Conservation (phyloP, 2,888 invertebrate genomes). For the Venustoraphidia nigricollis region DNA sequence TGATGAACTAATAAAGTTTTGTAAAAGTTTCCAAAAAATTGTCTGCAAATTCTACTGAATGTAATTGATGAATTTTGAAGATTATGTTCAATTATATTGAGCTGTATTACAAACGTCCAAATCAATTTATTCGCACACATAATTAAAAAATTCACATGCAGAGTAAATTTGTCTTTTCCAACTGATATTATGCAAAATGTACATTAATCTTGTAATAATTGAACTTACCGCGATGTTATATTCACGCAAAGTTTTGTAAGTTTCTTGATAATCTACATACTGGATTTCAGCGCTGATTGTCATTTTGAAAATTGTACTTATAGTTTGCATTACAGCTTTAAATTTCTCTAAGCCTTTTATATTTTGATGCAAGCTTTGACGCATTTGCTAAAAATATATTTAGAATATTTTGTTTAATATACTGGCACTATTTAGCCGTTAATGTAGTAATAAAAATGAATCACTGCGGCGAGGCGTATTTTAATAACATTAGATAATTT, state of each 20-base stretch:
- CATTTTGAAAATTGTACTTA: constrained; percentile 54
- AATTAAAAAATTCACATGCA: too few species aligned
- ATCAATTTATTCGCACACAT: too few species aligned
- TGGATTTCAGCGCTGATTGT: constrained; percentile 65
- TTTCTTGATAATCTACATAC: constrained; percentile 59
- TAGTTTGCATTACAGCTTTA: constrained; percentile 72
- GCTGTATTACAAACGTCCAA: too few species aligned
- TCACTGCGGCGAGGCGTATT: too few species aligned
- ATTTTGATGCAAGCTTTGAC: constrained; percentile 52
- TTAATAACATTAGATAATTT: too few species aligned
- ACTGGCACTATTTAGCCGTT: too few species aligned
- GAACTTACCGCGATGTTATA: constrained; percentile 49
- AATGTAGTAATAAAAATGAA: too few species aligned
- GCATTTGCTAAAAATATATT: constrained; percentile 15
- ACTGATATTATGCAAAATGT: neutral
- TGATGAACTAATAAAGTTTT: too few species aligned
- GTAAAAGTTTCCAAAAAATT: too few species aligned
- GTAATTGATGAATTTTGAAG: too few species aligned
- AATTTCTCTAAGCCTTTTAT: constrained; percentile 69
- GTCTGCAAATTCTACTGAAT: too few species aligned
- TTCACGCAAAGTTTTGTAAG: constrained; percentile 55
- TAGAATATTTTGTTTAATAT: neutral
- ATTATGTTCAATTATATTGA: too few species aligned
- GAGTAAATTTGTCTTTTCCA: neutral
- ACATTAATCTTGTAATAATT: constrained; percentile 6